Base-by-base conservation (phyloP, 2,113 vertebrate species). In the Gulo gulo region DNA sequence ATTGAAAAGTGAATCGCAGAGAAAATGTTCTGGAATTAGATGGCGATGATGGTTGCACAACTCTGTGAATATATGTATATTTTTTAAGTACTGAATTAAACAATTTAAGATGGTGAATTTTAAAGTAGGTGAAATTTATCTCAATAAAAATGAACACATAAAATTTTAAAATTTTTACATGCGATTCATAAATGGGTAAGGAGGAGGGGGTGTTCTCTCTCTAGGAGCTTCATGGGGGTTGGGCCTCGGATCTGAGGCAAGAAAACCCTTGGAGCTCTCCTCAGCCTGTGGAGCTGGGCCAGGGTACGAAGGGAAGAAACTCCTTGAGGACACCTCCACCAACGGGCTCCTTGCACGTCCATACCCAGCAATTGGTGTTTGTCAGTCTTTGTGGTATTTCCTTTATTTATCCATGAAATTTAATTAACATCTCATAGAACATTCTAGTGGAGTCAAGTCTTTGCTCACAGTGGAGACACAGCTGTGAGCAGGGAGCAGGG, bases 21-120 rank as follows among this genome's bases (percentile, higher is more conserved):
- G 45, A 86, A 82, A 91, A 65, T 81, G 7, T 65, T 74, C 63
- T 76, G 24, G 36, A 87, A 65, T 82, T 87, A 67, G 65, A n/a
- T 3, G 6, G 36, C 4, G 1, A 45, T 47, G 4, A 7, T 74
- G 11, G 34, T 91, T 52, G 21, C 4, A 34, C 50, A 59, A 42
- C n/a, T 47, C n/a, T 45, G 10, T 45, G 16, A 45, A n/a, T 39
- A 42, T 42, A 42, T 42, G 39, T 42, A 42, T 42, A 42, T 42
- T 42, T 42, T 42, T 42, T 5, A 42, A 65, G 21, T 6, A 7
- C 1, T 4, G 2, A 83, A 23, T 4, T 23, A 2, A 34, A 0
- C 20, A 57, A n/a, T n/a, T 81, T 7, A 71, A 65, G 29, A 29
- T 24, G 36, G 31, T 34, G 47, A 65, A 23, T 71, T 83, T 73